These are phyloP conservation scores for Rapana venosa DNA, from an alignment of 2,888 invertebrate genomes.

Conservation along the genomic window DNA sequence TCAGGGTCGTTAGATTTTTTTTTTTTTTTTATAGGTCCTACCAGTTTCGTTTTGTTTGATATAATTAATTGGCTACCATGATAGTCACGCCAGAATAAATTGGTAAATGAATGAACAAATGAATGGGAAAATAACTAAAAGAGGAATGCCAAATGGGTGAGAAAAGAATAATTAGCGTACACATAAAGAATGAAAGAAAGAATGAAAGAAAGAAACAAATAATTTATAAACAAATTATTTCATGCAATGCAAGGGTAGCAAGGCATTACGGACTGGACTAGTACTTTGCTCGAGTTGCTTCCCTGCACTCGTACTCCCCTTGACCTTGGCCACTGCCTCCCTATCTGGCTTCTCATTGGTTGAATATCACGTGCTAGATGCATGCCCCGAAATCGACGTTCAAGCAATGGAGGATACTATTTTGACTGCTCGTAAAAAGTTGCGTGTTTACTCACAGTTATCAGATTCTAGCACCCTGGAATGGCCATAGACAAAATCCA, in stretches of 20 bases:
- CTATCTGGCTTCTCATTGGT: constrained; percentile 52
- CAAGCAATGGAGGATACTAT: constrained; percentile 47
- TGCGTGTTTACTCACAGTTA: constrained; percentile 4
- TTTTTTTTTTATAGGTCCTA: too few species aligned
- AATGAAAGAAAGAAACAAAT: too few species aligned
- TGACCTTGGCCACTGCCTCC: constrained; percentile 42
- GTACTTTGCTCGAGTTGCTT: neutral
- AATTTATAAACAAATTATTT: too few species aligned
- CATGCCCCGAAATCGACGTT: constrained; percentile 49
- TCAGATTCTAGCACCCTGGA: constrained; percentile 6
- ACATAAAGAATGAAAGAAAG: neutral
- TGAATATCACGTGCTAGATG: constrained; percentile 49
- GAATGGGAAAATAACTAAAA: too few species aligned
- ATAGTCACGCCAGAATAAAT: too few species aligned
- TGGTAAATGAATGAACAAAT: too few species aligned
- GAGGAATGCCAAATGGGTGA: neutral
- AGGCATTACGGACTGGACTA: neutral
- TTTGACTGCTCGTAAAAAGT: constrained; percentile 24
- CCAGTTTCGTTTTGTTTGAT: too few species aligned
- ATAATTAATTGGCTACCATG: too few species aligned
- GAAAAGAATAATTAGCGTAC: neutral
- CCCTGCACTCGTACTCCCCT: constrained; percentile 4
- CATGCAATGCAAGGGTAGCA: neutral
- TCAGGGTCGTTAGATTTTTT: too few species aligned
- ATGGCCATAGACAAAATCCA: constrained; percentile 52